Conservation (phyloP, 2,113 vertebrate species). For the Octodon degus region DNA sequence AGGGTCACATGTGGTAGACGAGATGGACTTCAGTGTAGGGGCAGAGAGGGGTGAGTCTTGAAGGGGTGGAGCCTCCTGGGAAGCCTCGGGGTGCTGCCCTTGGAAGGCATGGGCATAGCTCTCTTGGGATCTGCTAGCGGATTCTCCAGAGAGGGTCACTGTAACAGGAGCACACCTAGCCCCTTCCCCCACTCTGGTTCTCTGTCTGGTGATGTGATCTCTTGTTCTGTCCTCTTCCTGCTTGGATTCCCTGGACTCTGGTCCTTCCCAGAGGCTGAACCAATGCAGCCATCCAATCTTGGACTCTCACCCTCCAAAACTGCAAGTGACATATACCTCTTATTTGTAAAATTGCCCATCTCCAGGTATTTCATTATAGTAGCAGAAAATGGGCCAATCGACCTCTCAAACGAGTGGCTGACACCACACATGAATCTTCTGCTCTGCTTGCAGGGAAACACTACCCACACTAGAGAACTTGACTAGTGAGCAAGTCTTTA, state of each 20-base stretch:
- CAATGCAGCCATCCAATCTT: background rate
- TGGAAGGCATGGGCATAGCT: background rate
- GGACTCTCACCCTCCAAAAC: background rate
- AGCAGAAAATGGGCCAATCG: background rate
- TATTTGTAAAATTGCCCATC: background rate
- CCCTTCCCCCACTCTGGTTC: too few species aligned
- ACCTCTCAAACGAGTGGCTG: background rate
- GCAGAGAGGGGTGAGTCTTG: background rate
- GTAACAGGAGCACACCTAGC: background rate
- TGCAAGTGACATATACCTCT: background rate
- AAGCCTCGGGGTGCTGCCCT: background rate
- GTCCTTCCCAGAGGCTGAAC: background rate
- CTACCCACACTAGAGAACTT: background rate
- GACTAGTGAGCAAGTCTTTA: background rate
- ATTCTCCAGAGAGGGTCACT: background rate
- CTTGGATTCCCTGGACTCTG: background rate
- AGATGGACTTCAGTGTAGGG: background rate
- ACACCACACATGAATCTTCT: background rate
- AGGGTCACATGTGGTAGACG: background rate
- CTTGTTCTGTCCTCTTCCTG: background rate
- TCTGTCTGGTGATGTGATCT: background rate
- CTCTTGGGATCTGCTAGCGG: background rate
- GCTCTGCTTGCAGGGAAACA: background rate
- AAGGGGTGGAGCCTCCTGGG: background rate
- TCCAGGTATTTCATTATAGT: background rate